Base-by-base conservation (phyloP, 2,888 invertebrate genomes). In the Pherbina coryleti region DNA sequence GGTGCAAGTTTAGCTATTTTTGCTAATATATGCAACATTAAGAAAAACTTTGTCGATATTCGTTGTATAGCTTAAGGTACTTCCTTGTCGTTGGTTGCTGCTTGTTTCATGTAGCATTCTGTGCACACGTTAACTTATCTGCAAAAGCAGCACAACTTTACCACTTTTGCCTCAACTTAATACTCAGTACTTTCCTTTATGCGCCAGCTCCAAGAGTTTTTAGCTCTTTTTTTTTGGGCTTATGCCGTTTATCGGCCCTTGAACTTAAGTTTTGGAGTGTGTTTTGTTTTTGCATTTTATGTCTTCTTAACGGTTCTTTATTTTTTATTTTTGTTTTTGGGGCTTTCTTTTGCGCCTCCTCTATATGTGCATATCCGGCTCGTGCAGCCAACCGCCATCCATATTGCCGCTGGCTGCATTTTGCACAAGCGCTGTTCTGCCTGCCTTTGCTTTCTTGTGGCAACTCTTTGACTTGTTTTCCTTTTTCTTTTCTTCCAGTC, bases 221-320 rank as follows among this genome's bases (percentile, higher is more conserved):
- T 69, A 5, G 25, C 5, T 37, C 14, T 44, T 44, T 11, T 44
- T 11, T 44, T 44, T 44, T 44, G 11, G 44, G 44, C 44, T 44
- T 44, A 44, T 44, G 19, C 28, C 69, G 11, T 57, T 57, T 37
- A 34, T 37, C 37, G 55, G 72, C 57, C 72, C 72, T 72, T 72
- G 72, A 57, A 72, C 72, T 72, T 72, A 34, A 60, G 37, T 72
- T 69, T 55, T 7, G 34, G 57, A 11, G 14, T 49, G 17, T 22
- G 25, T 51, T 69, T 69, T 2, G 37, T 8, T 67, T 34, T 22
- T 34, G 55, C 55, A 11, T 8, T 55, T 55, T 25, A 17, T 25
- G 22, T 49, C 19, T n/a, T 22, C 55, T n/a, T 22, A n/a, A 55
- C n/a, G 19, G 22, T 22, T 55, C 55, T 7, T 55, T 19, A 28